A percentile compares a stretch with the other conserved stretches of the same genome.
phyloP scores from a whole-genome alignment of 2,113 vertebrate genomes.

The Spea bombifrons region DNA sequence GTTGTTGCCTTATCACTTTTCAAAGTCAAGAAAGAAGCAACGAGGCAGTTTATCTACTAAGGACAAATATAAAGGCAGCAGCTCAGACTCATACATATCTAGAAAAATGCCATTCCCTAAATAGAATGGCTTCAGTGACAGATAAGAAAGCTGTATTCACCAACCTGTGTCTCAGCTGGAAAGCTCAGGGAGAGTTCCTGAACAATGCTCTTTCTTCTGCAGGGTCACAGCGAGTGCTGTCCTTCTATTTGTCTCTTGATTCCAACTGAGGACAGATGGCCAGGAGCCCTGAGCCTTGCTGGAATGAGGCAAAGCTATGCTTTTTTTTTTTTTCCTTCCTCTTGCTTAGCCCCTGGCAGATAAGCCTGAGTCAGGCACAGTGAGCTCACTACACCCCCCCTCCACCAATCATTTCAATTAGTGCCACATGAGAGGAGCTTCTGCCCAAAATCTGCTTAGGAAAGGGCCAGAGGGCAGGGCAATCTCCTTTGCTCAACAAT shows the following conservation, averaged over 20 bases:
- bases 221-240: constrained; percentile 21
- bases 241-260: constrained; percentile 46
- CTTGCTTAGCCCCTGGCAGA: constrained; percentile 57
- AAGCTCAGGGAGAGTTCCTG: constrained; percentile 33
- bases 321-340: constrained; percentile 11
- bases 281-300: constrained; percentile 52
- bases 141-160: constrained; percentile 69
- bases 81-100: constrained; percentile 17
- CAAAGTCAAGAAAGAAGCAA: no score
- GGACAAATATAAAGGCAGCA: constrained; percentile 1
- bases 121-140: constrained; percentile 5
- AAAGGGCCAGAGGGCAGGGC: constrained; percentile 65
- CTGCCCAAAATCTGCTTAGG: constrained; percentile 68
- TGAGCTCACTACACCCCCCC: constrained; percentile 55
- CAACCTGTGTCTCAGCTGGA: constrained; percentile 15
- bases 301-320: constrained; percentile 49
- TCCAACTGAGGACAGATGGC: constrained; percentile 57
- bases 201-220: constrained; percentile 42
- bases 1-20: no score
- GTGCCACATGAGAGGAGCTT: constrained; percentile 67
- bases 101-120: constrained; percentile 14
- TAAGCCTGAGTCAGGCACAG: constrained; percentile 55
- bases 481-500: constrained; percentile 63
- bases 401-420: constrained; percentile 68
- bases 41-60: no score